Evolutionary conservation across 2,113 vertebrate species (phyloP), one percentile per base, ranked within the genome.

Genomic region (Lepus timidus): DNA sequence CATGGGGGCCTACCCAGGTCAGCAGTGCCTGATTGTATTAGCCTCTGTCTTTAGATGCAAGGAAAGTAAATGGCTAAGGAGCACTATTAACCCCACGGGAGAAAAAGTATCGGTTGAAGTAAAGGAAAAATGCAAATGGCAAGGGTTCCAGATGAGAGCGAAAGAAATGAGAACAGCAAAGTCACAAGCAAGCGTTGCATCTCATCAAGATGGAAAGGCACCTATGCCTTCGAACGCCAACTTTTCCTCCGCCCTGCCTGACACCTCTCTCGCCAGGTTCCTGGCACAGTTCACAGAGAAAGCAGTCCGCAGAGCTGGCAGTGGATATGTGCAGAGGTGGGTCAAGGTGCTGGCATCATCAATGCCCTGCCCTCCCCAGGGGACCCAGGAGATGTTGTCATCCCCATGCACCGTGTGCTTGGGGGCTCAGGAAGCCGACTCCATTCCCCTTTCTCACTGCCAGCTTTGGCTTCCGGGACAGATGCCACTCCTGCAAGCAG

Each of bases 21-120:
- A 97, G 91, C 91, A 96, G 95, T 98, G 97, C 95, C 85, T 98
- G 97, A 98, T 61, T 97, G 76, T 97, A 97, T 98, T 97, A 98
- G 97, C 98, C 97, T 98, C 92, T 0, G 13, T 94, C 97, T 98
- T 98, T 94, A 96, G 96, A 98, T 78, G 79, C 97, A 93, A 29
- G 13, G 27, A 74, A 96, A 98, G 96, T 85, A 97, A 98, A 96
- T 91, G 97, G 93, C 97, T 91, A 98, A 98, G 0, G 0, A 98
- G 97, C 70, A 9, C 89, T 92, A 55, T 10, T 16, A 96, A 95
- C 78, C 62, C 80, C 29, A 84, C 44, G 88, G 96, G 95, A 74
- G 92, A 88, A 97, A 88, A 97, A 23, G 29, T 96, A 92, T 81
- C 96, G 62, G 95, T 86, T 96, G 76, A 95, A 96, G 73, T 88